phyloP scores from a whole-genome alignment of 1,140 invertebrate species.

The Rhagoletis zephyria region DNA sequence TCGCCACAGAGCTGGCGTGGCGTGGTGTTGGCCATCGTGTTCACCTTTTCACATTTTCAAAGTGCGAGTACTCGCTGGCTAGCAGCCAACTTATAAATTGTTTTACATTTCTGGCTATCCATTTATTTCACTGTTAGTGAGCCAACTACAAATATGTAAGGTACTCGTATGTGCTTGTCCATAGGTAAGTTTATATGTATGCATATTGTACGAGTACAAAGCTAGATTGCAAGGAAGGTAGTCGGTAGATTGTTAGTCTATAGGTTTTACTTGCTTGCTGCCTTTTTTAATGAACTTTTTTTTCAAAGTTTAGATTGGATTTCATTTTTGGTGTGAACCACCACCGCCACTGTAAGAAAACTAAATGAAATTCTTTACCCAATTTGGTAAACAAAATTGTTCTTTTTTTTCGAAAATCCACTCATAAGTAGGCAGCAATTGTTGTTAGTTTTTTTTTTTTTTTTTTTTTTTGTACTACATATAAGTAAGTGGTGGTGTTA shows the following conservation, averaged over 20 bases:
- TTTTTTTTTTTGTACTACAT: neutral
- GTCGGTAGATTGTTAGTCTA: neutral
- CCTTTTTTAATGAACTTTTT: neutral
- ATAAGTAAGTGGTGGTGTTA: neutral
- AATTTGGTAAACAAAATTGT: slow-evolving; percentile 4
- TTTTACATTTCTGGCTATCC: neutral
- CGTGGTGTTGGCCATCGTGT: slow-evolving; percentile 28
- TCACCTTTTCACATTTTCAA: slow-evolving; percentile 45
- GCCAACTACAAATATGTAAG: no score
- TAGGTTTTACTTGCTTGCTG: neutral
- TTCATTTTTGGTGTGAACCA: slow-evolving; percentile 50
- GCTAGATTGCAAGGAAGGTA: neutral
- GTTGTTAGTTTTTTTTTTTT: neutral
- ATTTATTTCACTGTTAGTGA: neutral
- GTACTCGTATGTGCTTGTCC: neutral
- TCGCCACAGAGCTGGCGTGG: neutral
- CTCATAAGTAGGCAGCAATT: slow-evolving; percentile 13
- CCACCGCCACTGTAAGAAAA: slow-evolving; percentile 25
- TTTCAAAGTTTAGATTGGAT: slow-evolving; percentile 39
- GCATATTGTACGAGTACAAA: no score
- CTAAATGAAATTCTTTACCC: slow-evolving; percentile 51
- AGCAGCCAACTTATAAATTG: slow-evolving; percentile 23
- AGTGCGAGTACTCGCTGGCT: slow-evolving; percentile 30
- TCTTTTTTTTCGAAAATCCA: slow-evolving; percentile 21
- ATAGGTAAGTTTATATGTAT: neutral